These are phyloP conservation scores for Chloroceryle aenea DNA, from an alignment of 2,113 vertebrate species.

Conservation along the genomic window DNA sequence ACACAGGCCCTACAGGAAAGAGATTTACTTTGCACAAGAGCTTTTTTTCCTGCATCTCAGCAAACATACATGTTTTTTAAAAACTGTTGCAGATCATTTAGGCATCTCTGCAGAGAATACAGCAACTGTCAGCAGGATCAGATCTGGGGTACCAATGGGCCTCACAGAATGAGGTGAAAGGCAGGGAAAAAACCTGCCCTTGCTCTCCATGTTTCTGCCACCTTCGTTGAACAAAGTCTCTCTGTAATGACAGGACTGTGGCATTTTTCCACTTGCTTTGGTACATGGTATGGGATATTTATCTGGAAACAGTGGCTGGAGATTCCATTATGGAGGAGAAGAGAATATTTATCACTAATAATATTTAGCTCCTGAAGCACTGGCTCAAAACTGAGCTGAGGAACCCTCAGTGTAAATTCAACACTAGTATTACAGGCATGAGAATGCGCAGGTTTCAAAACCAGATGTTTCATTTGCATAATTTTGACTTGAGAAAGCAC, in stretches of 20 bases:
- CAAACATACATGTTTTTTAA: neutral
- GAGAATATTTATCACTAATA: neutral
- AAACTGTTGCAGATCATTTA: neutral
- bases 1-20: neutral
- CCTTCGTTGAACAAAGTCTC: neutral
- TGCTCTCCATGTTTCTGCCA: neutral
- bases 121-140: neutral
- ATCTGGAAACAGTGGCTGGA: neutral
- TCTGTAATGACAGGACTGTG: neutral
- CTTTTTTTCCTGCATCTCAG: neutral
- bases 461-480: neutral
- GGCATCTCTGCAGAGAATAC: neutral
- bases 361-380: neutral
- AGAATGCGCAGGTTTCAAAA: neutral
- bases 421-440: neutral
- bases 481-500: neutral
- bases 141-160: neutral
- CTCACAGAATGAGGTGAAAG: neutral
- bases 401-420: neutral
- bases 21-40: neutral
- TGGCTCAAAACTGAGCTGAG: neutral
- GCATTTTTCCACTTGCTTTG: neutral
- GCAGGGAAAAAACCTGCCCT: neutral
- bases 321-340: neutral
- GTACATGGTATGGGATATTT: neutral